These are phyloP conservation scores for Nannobrachium achirus DNA, from an alignment of 2,113 vertebrate genomes.

Conservation along the genomic window DNA sequence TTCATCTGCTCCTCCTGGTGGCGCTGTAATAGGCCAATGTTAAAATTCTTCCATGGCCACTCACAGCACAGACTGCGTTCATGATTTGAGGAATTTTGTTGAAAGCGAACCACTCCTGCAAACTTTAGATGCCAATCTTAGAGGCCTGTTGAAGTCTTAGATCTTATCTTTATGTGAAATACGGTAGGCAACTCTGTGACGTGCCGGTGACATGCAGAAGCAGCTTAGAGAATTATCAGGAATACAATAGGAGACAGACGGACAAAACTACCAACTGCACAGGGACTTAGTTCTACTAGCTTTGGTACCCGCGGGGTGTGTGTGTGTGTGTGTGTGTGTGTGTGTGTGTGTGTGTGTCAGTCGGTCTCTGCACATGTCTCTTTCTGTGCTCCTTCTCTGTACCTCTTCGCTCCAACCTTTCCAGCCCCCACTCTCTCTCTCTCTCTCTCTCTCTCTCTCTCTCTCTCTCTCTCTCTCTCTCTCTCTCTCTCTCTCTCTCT, in stretches of 20 bases:
- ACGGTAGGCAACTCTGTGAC: constrained; percentile 72
- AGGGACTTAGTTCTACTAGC: constrained; percentile 78
- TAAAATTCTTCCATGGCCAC: too few species aligned
- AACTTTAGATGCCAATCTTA: too few species aligned
- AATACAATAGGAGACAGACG: constrained; percentile 71
- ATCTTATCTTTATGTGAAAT: constrained; percentile 50
- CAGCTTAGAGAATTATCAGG: constrained; percentile 75
- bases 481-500: constrained; percentile 47
- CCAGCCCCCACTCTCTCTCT: not conserved
- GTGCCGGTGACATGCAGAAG: constrained; percentile 74
- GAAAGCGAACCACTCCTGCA: too few species aligned
- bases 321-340: constrained; percentile 30
- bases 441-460: constrained; percentile 21
- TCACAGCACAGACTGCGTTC: too few species aligned
- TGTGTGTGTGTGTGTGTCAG: constrained; percentile 13
- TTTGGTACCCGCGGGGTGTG: constrained; percentile 57
- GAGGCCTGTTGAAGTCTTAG: constrained; percentile 46
- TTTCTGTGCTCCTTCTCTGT: not conserved
- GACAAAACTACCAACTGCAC: constrained; percentile 69
- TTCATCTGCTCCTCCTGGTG: too few species aligned
- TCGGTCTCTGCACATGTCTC: constrained; percentile 38
- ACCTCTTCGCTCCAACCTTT: constrained; percentile 1
- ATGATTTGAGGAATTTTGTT: too few species aligned
- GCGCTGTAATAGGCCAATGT: too few species aligned
- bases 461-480: constrained; percentile 28